Evolutionary conservation across 2,797 vertebrate species (phyloP), one percentile per base, ranked within the genome.

Genomic region (Enteromius treurensis): DNA sequence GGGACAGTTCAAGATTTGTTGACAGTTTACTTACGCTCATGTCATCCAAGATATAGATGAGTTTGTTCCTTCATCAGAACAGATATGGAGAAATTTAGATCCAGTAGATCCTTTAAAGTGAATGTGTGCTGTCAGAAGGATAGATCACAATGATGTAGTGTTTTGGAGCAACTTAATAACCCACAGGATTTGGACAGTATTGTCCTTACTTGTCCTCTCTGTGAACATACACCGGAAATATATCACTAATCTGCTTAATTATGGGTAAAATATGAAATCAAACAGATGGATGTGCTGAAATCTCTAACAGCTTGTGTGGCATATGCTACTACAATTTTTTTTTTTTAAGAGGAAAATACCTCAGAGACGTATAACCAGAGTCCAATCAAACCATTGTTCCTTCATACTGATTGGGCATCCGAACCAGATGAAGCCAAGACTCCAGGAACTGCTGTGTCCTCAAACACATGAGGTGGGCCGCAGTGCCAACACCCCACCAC

Each of bases 401-500:
- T 60, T 76, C 53, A 58, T 14, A 19, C 32, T 91, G 29, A 80
- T 79, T 67, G 93, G 86, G 0, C 90, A 93, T 1, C 81, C 93
- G 77, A 82, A 87, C 82, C 91, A 94, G 90, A 92, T 94, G 89
- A 93, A 91, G 80, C 64, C 84, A 92, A 88, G 86, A 64, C 83
- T 29, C 82, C 89, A 89, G 80, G 90, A 93, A 90, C 91, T 93
- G 88, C 89, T 53, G 87, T 91, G 86, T 95, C 91, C 92, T 91
- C 91, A 32, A 92, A 94, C 91, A 94, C 92, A 88, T 93, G 92
- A 94, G 93, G 91, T 92, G 89, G 88, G 91, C 37, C 34, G 42
- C 5, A 65, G 29, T 70, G 42, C 34, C 65, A 69, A 17, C 74
- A 23, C 15, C n/a, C 14, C 58, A 60, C 37, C 67, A 67, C 42